Evolutionary conservation across 2,888 invertebrate species (phyloP), one percentile per base, ranked within the genome.

Genomic region (Oxyteleia sp.): DNA sequence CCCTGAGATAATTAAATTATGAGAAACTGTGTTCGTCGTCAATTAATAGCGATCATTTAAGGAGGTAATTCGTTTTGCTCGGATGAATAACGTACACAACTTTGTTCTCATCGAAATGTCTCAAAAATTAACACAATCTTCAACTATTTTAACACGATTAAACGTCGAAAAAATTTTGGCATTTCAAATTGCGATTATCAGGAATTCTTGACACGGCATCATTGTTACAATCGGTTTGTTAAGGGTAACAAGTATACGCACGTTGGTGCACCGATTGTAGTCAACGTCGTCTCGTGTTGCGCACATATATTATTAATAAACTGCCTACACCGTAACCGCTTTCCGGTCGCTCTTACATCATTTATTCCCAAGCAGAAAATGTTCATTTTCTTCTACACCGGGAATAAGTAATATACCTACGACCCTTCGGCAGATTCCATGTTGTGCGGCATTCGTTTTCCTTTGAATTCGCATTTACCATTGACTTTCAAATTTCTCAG

Each of bases 231-330:
- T 64, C 64, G 55, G 29, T 66, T 71, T 78, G 79, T 59, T 57
- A 68, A 76, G 80, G 26, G 26, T 26, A 26, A 5, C 26, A 26
- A 26, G 26, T 51, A 18, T 10, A 20, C 20, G 20, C 38, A 41
- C 63, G 2, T 29, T 32, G 53, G 87, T 87, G 88, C 90, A 92
- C 92, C 90, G 92, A 92, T 92, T 91, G 91, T 85, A 85, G 88
- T 86, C 87, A 89, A 88, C 89, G 89, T 86, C 86, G 88, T 87
- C 87, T 88, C 88, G 88, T 87, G 87, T 88, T 89, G 90, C 91
- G 90, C 91, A 89, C 89, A 89, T 91, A 90, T 90, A 91, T 92
- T 92, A 92, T 92, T 92, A 90, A 92, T 91, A 89, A 87, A 87
- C 88, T 69, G 16, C 41, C 79, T 69, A 59, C 71, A 49, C 47